Percentiles rank a stretch among this genome's conserved stretches.
phyloP scores from a whole-genome alignment of 2,113 vertebrate species.

The Danio rerio region GRCz12tu NC_133189.1:39355001-39355500 shows the following conservation, averaged over 20 bases:
- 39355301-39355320: neutral
- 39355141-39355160: neutral
- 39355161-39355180: neutral
- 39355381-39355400: too few species aligned
- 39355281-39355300: neutral
- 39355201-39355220: neutral
- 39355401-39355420: too few species aligned
- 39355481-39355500: too few species aligned
- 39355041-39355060: constrained; percentile 14
- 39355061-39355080: neutral
- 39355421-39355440: too few species aligned
- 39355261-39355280: too few species aligned
- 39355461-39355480: too few species aligned
- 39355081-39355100: neutral
- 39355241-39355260: neutral
- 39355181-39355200: neutral
- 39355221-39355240: neutral
- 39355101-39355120: neutral
- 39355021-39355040: neutral
- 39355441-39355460: too few species aligned
- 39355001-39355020: neutral
- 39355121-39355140: neutral
- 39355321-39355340: neutral
- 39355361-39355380: too few species aligned
- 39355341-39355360: too few species aligned